These are phyloP conservation scores for Rotaria macrura DNA, from an alignment of 2,888 invertebrate species.

Conservation along the genomic window DNA sequence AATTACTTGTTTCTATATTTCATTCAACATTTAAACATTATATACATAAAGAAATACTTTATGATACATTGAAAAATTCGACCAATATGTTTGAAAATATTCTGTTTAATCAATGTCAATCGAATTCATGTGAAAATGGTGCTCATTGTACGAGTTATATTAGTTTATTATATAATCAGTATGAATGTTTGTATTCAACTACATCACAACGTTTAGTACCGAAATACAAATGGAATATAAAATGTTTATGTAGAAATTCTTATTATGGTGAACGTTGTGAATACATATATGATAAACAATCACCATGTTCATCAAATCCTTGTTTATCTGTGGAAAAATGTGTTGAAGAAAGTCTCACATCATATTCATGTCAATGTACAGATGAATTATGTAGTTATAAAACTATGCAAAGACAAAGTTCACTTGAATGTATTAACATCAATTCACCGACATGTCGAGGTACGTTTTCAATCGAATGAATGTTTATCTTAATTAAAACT, in stretches of 20 bases:
- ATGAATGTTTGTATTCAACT: not conserved
- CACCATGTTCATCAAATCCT: conserved; percentile 1
- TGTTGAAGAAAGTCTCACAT: not conserved
- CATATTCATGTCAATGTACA: not conserved
- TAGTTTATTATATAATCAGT: not conserved
- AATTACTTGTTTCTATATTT: not conserved
- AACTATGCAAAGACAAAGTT: not conserved
- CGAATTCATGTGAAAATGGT: not conserved
- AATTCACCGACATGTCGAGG: conserved; percentile 9
- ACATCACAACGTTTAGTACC: not conserved
- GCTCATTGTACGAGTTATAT: not conserved
- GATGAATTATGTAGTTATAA: conserved; percentile 1
- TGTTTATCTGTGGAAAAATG: not conserved
- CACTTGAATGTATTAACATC: not conserved
- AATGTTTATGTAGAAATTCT: not conserved
- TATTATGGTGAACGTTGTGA: not conserved
- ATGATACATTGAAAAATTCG: not conserved
- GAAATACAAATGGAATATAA: not conserved
- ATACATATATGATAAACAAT: not conserved
- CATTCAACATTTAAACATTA: not conserved
- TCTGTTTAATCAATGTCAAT: not conserved
- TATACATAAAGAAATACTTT: not conserved
- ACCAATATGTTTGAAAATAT: not conserved
- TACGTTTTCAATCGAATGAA: not conserved
- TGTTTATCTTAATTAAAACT: too few species aligned